Evolutionary conservation across 2,113 vertebrate genomes (phyloP).

Genomic region (Oriolus oriolus): DNA sequence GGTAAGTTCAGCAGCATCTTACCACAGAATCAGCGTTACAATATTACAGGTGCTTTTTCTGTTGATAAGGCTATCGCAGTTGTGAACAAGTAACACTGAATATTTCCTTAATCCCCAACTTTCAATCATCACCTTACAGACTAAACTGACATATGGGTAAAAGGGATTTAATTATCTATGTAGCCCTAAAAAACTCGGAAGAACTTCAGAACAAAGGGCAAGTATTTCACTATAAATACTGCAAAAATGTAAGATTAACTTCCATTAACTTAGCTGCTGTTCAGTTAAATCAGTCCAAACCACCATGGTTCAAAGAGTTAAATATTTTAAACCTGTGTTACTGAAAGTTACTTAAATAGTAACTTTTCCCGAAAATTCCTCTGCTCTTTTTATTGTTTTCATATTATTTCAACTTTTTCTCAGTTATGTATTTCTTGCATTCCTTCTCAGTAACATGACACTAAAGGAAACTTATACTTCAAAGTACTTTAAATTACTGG

Average conservation of each 20-base stretch:
- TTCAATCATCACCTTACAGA: not conserved
- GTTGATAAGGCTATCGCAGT: not conserved
- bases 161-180: not conserved
- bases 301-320: not conserved
- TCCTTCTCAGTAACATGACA: not conserved
- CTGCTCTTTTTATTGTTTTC: not conserved
- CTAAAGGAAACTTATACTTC: not conserved
- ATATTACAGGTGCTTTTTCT: not conserved
- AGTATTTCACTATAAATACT: not conserved
- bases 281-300: not conserved
- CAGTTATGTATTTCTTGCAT: not conserved
- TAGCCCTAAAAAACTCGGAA: not conserved
- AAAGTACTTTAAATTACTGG: not conserved
- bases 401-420: not conserved
- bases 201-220: not conserved
- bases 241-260: not conserved
- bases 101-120: not conserved
- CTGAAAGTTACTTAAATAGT: not conserved
- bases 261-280: not conserved
- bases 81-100: not conserved
- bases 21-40: not conserved
- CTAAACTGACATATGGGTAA: not conserved
- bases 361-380: not conserved
- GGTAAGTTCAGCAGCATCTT: not conserved
- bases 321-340: not conserved